Base-by-base conservation (phyloP, 2,113 vertebrate species). In the Cygnus atratus region DNA sequence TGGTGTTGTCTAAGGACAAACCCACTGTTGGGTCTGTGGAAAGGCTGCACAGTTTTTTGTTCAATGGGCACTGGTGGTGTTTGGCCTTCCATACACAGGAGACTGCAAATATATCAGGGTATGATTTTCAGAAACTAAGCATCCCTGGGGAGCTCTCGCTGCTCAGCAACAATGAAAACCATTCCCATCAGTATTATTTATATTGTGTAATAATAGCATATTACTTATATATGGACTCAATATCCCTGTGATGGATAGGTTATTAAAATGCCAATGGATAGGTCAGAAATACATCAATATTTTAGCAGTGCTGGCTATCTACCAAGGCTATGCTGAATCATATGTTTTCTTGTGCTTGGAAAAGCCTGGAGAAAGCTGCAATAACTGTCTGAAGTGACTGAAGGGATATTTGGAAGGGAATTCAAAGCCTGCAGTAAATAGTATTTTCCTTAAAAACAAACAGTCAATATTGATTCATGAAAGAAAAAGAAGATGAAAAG, bases 181-280 rank as follows among this genome's bases (percentile, higher is more conserved):
- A 92, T 91, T 95, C 88, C 93, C 77, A 96, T 96, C 92, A 93
- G 74, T 96, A 83, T 96, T 96, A 96, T 95, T 96, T 96, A 95
- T 94, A 93, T 43, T 83, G 67, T 96, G 88, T 89, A 96, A 95
- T 97, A 94, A 97, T 82, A 89, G 96, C 87, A 80, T 91, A 94
- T 96, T 96, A 96, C 91, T 97, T 95, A 92, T 74, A 95, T 93
- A 96, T 79, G 81, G 91, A 91, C 88, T 95, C 95, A 85, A 83
- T 95, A 94, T 74, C 88, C 85, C 81, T 31, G 43, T 91, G 96
- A 97, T 92, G 84, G 92, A 97, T 95, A 43, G 91, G 74, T 93
- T 96, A 97, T 97, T 96, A 96, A 93, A 93, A 91, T 8, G 18
- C 92, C 96, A 92, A 77, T 93, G 93, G 88, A 95, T 41, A 18